These are phyloP conservation scores for Hypsibius dujardini DNA, from an alignment of 1,140 invertebrate species.

Conservation along the genomic window DNA sequence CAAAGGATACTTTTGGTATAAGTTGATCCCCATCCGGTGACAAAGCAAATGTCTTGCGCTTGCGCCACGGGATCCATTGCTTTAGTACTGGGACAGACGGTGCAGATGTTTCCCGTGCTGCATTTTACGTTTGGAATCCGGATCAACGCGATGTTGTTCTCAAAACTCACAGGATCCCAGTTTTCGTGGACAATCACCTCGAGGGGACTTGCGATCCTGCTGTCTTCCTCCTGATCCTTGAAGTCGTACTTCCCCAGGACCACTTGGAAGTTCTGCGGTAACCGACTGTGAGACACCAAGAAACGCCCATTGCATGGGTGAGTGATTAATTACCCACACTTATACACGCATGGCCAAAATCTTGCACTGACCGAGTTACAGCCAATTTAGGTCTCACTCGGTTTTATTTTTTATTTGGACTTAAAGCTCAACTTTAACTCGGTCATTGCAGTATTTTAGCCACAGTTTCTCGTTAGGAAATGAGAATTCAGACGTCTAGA, in stretches of 20 bases:
- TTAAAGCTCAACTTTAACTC: no score
- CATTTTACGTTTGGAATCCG: conserved; percentile 14
- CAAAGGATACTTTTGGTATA: background rate
- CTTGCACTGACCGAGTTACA: no score
- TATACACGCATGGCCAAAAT: no score
- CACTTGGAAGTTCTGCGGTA: conserved; percentile 11
- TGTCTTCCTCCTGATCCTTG: conserved; percentile 16
- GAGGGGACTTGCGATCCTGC: background rate
- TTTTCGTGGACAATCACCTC: conserved; percentile 12
- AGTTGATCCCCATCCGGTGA: conserved; percentile 7
- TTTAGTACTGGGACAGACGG: conserved; percentile 6
- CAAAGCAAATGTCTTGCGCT: conserved; percentile 16
- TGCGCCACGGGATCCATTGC: background rate
- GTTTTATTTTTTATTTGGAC: no score
- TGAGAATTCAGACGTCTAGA: no score
- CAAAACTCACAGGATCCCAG: conserved; percentile 1
- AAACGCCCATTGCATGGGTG: no score
- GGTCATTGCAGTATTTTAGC: no score
- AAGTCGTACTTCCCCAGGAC: conserved; percentile 10
- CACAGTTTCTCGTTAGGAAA: no score
- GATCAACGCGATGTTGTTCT: conserved; percentile 12
- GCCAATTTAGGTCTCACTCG: no score
- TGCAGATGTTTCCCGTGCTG: background rate
- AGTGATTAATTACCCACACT: no score
- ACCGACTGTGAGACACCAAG: background rate